Conservation (phyloP, 2,888 invertebrate genomes). For the Volucella bombylans region DNA sequence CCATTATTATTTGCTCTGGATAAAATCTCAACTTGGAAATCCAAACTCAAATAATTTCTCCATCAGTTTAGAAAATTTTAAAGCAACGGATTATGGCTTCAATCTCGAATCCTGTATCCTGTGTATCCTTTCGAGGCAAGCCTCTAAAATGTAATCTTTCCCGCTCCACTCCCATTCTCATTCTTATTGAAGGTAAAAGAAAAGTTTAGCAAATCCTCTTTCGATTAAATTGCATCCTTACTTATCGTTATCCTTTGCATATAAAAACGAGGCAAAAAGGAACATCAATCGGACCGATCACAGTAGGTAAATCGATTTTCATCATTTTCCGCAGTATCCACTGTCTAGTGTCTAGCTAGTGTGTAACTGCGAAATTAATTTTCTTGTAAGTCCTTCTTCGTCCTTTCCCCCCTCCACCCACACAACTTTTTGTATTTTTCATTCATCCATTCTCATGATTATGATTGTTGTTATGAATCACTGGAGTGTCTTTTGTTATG, state of each 20-base stretch:
- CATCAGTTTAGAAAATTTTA: constrained; percentile 24
- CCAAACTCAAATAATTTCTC: constrained; percentile 42
- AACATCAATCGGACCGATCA: constrained; percentile 73
- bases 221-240: constrained; percentile 72
- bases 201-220: constrained; percentile 70
- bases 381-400: constrained; percentile 64
- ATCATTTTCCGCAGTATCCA: not conserved
- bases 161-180: constrained; percentile 1
- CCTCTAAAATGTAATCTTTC: constrained; percentile 67
- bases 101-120: constrained; percentile 48
- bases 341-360: not conserved
- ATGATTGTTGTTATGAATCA: constrained; percentile 65
- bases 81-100: constrained; percentile 61
- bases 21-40: constrained; percentile 25
- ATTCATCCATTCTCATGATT: constrained; percentile 33
- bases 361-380: constrained; percentile 62
- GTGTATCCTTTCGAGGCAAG: constrained; percentile 52
- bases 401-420: not conserved
- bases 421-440: not conserved
- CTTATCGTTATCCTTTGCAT: constrained; percentile 51
- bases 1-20: constrained; percentile 45
- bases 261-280: constrained; percentile 48
- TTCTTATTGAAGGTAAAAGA: constrained; percentile 34
- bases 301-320: constrained; percentile 71
- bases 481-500: constrained; percentile 64